Conservation (phyloP, 2,113 vertebrate genomes). For the Psilopogon haemacephalus region DNA sequence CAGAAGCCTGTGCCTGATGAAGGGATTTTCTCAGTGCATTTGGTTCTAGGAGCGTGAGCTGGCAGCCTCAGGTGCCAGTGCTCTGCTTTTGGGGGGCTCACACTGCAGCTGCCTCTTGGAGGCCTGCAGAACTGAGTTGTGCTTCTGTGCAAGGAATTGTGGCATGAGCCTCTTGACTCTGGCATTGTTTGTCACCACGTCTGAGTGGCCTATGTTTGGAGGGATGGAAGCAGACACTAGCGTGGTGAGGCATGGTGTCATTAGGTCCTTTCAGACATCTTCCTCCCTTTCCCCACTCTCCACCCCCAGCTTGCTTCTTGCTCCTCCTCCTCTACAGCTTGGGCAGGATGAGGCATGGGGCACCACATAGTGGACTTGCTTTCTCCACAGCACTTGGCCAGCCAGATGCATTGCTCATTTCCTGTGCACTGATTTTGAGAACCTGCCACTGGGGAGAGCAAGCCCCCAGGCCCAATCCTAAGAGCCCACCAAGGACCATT, state of each 20-base stretch:
- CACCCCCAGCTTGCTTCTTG: background rate
- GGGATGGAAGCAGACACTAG: background rate
- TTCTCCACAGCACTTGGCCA: background rate
- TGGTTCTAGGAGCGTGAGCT: background rate
- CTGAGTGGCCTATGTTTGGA: background rate
- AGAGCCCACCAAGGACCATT: background rate
- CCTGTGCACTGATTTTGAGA: background rate
- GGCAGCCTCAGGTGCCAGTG: background rate
- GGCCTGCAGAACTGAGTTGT: background rate
- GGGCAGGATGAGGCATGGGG: background rate
- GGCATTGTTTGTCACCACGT: too few species aligned
- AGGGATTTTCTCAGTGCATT: background rate
- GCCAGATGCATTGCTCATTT: background rate
- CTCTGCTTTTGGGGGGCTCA: background rate
- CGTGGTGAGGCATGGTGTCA: background rate
- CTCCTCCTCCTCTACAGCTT: background rate
- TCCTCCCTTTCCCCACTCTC: background rate
- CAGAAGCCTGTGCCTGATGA: background rate
- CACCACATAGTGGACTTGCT: fast-evolving
- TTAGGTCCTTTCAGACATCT: background rate
- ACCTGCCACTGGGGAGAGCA: background rate
- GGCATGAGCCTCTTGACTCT: background rate
- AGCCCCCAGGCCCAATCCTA: background rate
- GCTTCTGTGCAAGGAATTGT: background rate
- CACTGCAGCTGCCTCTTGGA: background rate